Conservation (phyloP, 2,888 invertebrate species). For the Sabatieria punctata region DNA sequence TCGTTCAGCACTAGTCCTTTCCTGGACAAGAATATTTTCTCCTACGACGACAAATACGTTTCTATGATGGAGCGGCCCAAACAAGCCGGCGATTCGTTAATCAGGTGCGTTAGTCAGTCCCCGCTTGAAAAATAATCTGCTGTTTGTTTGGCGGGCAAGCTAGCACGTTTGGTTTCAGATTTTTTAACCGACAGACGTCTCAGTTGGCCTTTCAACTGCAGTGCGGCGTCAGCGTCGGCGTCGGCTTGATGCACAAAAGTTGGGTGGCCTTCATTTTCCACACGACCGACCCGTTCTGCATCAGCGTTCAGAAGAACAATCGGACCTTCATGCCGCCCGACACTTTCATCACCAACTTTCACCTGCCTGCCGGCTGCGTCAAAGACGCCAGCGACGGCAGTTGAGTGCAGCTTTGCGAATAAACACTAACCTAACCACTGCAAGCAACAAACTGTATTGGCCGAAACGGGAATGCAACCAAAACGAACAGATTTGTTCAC, state of each 20-base stretch:
- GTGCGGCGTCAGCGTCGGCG: too few species aligned
- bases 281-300: slow-evolving; percentile 84
- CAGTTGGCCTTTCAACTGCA: slow-evolving; percentile 58
- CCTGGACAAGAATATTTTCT: slow-evolving; percentile 71
- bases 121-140: background rate
- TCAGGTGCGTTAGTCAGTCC: slow-evolving; percentile 56
- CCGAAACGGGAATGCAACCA: too few species aligned
- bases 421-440: too few species aligned
- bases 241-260: too few species aligned
- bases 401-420: too few species aligned
- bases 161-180: slow-evolving; percentile 51
- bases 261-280: slow-evolving; percentile 89
- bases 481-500: too few species aligned
- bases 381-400: too few species aligned
- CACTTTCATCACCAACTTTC: too few species aligned
- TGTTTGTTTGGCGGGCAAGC: slow-evolving; percentile 34
- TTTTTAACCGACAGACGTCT: slow-evolving; percentile 64
- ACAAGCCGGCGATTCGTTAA: slow-evolving; percentile 75
- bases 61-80: slow-evolving; percentile 88
- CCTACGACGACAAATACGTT: slow-evolving; percentile 87
- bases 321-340: too few species aligned
- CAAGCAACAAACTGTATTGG: too few species aligned
- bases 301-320: too few species aligned
- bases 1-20: slow-evolving; percentile 83
- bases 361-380: too few species aligned